phyloP scores from a whole-genome alignment of 2,797 vertebrate species.

The Tarsius wallacei region DNA sequence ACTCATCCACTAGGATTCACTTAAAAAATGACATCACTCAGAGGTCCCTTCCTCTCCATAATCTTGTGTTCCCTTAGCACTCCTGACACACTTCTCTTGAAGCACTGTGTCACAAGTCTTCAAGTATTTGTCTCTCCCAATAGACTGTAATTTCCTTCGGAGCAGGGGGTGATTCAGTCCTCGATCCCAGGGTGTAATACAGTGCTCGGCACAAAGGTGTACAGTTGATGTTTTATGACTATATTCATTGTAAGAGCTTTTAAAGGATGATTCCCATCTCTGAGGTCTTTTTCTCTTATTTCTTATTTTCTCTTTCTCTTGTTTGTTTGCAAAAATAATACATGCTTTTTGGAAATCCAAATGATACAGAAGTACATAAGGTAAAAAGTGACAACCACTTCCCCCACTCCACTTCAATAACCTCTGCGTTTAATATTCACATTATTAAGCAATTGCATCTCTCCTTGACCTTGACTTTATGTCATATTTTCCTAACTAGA shows the following conservation, averaged over 20 bases:
- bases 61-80: neutral
- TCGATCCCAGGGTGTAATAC: neutral
- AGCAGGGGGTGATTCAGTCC: neutral
- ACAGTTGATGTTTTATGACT: neutral
- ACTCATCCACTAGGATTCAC: neutral
- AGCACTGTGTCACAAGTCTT: neutral
- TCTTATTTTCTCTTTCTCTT: slow-evolving; percentile 34
- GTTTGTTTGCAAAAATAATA: slow-evolving; percentile 29
- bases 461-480: slow-evolving; percentile 19
- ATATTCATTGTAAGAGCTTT: neutral
- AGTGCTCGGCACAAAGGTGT: neutral
- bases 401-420: neutral
- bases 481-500: slow-evolving; percentile 1
- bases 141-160: neutral
- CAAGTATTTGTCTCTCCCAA: neutral
- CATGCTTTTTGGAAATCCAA: neutral
- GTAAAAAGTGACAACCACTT: neutral
- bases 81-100: neutral
- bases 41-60: neutral
- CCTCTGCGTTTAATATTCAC: neutral
- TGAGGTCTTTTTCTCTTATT: neutral
- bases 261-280: neutral
- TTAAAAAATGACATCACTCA: neutral
- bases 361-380: neutral
- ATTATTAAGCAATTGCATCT: neutral